Evolutionary conservation across 2,113 vertebrate genomes (phyloP), one percentile per base, ranked within the genome.

Genomic region (Notothenia rossii): DNA sequence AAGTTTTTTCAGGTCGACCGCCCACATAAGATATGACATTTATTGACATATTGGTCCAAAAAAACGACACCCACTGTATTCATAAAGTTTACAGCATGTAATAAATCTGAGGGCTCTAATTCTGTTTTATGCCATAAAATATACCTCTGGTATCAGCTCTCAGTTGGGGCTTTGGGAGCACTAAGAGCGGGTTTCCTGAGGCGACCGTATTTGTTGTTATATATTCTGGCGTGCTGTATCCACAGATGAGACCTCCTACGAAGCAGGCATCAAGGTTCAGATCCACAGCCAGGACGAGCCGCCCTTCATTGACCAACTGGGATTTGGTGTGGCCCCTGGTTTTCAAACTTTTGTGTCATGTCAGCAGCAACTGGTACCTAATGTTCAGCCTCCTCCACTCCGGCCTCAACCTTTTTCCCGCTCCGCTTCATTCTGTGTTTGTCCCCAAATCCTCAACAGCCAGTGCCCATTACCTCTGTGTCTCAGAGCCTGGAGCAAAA

Each of bases 341-440:
- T 96, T 96, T 95, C 95, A 99, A 95, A 99, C 98, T 55, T 99
- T 99, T 22, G 98, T 95, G 88, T 96, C 95, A 90, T 95, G 94
- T 91, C 95, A 96, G 89, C 94, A 96, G 86, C 95, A 96, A 95
- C 93, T 94, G 95, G 95, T 96, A 96, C 87, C 87, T 89, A 86
- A 91, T 1, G 45, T 86, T 92, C 81, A 72, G 81, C 90, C 84
- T 93, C 85, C 53, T 81, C 64, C 72, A 62, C 73, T 36, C 50
- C 79, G 18, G 82, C 80, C 69, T 72, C 48, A 1, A 66, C 67
- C 12, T 51, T 46, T 46, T 48, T 75, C 33, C 80, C 58, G 76
- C 74, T 70, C 61, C 48, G 66, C 83, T 77, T 88, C 79, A 79
- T 79, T 86, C 33, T 85, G 72, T 86, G 85, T 86, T 84, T 78